Evolutionary conservation across 2,888 invertebrate species (phyloP).

Genomic region (Eristalis tenax): DNA sequence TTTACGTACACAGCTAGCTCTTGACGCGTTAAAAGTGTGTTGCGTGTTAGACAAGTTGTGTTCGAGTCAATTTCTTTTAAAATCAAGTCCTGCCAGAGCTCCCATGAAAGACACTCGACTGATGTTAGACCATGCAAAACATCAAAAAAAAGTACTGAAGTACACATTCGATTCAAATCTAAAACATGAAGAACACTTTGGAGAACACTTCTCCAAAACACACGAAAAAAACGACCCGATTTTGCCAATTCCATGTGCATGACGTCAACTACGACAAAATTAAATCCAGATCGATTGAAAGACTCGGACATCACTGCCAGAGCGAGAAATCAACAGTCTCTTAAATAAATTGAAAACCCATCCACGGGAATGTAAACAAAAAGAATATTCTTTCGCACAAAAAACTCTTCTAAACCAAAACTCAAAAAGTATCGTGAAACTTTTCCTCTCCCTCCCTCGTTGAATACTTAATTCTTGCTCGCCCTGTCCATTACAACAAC

Average conservation of each 20-base stretch:
- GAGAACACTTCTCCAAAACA: neutral
- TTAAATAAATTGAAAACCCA: constrained; percentile 11
- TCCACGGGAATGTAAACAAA: neutral
- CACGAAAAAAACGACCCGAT: neutral
- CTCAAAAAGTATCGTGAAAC: constrained; percentile 5
- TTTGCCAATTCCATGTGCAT: neutral
- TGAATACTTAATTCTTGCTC: neutral
- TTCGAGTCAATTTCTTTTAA: no score
- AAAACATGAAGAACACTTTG: no score
- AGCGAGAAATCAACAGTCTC: neutral
- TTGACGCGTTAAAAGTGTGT: no score
- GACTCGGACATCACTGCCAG: neutral
- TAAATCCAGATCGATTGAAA: neutral
- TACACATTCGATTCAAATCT: no score
- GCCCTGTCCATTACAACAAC: constrained; percentile 12
- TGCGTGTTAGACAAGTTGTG: no score
- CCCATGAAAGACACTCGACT: no score
- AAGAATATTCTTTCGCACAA: neutral
- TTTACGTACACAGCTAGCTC: no score
- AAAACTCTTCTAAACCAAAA: constrained; percentile 11
- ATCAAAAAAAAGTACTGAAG: neutral
- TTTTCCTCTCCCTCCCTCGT: neutral
- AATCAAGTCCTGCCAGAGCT: no score
- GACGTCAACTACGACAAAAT: neutral
- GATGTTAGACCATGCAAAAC: no score